Evolutionary conservation across 2,888 invertebrate genomes (phyloP).

Genomic region (Agrotis exclamationis): DNA sequence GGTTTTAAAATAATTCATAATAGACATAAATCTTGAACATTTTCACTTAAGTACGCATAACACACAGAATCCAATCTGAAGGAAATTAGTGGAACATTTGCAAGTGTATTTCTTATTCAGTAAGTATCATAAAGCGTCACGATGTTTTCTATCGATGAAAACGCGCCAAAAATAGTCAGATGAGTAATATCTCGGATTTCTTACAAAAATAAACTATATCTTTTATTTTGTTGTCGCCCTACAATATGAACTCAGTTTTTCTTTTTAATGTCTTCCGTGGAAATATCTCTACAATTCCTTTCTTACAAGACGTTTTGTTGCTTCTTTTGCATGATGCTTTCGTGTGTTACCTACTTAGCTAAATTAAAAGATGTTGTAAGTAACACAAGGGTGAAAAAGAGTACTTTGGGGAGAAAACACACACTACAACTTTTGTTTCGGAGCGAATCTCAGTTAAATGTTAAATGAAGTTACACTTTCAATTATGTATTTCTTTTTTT

Average conservation of each 20-base stretch:
- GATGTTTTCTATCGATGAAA: neutral
- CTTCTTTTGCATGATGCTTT: neutral
- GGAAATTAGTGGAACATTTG: neutral
- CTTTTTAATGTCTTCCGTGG: constrained; percentile 3
- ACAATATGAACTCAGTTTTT: neutral
- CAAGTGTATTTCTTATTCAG: neutral
- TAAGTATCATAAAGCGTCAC: neutral
- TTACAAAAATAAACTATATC: constrained; percentile 4
- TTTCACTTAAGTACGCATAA: constrained; percentile 12
- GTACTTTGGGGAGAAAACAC: neutral
- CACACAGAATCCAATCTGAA: neutral
- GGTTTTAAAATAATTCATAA: neutral
- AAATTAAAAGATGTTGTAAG: constrained; percentile 26
- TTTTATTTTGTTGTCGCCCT: neutral
- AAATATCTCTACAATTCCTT: constrained; percentile 7
- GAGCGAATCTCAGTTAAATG: neutral
- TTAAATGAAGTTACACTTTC: neutral
- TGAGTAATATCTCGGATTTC: constrained; percentile 8
- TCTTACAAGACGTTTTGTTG: constrained; percentile 17
- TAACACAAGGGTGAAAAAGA: neutral
- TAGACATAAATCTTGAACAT: constrained; percentile 12
- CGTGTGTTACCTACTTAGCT: constrained; percentile 17
- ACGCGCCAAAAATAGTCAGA: constrained; percentile 6
- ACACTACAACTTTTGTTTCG: neutral
- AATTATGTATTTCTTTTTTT: neutral